These are phyloP conservation scores for Macroramphosus scolopax DNA, from an alignment of 2,797 vertebrate genomes.

Conservation along the genomic window DNA sequence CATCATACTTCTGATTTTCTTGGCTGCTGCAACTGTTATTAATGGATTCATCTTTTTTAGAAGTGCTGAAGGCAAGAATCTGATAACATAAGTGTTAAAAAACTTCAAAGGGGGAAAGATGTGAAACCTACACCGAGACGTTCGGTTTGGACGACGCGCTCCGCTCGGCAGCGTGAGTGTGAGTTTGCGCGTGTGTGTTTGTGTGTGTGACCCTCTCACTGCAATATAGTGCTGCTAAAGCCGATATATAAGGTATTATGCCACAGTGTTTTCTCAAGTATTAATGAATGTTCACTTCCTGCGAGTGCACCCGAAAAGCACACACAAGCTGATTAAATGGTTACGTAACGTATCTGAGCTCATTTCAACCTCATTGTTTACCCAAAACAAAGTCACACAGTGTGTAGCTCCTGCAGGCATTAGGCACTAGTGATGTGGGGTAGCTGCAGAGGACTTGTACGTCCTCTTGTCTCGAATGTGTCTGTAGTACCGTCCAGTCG, in stretches of 20 bases:
- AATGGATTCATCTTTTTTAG: background rate
- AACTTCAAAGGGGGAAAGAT: conserved; percentile 40
- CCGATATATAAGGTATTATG: conserved; percentile 40
- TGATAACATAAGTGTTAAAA: conserved; percentile 20
- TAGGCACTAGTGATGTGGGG: conserved; percentile 20
- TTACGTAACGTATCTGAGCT: conserved; percentile 27
- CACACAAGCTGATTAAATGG: conserved; percentile 10
- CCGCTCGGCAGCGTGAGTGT: background rate
- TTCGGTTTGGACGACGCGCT: conserved; percentile 9
- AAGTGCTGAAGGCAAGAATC: conserved; percentile 11
- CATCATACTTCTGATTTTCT: conserved; percentile 8
- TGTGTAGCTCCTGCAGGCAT: conserved; percentile 26
- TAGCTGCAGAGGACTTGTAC: conserved; percentile 27
- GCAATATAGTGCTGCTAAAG: conserved; percentile 68
- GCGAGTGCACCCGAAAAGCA: too few species aligned
- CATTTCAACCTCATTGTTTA: conserved; percentile 27
- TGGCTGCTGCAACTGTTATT: conserved; percentile 5
- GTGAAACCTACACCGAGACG: too few species aligned
- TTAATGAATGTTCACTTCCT: conserved; percentile 40
- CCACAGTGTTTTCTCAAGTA: conserved; percentile 60
- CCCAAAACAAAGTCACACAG: conserved; percentile 25
- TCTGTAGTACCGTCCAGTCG: conserved; percentile 30
- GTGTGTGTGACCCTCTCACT: conserved; percentile 28
- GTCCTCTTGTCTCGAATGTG: conserved; percentile 38
- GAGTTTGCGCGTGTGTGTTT: too few species aligned